phyloP scores from a whole-genome alignment of 2,888 invertebrate genomes.

The Nematopogon swammerdamellus region DNA sequence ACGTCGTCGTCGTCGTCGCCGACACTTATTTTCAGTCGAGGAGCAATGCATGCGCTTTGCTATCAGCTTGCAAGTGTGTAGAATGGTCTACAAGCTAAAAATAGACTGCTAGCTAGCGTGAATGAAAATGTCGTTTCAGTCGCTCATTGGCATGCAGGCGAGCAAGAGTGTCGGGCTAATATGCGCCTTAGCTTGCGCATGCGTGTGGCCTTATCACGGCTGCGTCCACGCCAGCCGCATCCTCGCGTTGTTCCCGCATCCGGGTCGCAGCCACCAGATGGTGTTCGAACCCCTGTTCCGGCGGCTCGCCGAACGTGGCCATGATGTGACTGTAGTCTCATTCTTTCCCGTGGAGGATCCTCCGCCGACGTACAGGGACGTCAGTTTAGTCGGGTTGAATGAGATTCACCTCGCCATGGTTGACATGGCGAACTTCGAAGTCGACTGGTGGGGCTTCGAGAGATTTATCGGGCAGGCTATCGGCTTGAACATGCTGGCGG shows the following conservation, averaged over 20 bases:
- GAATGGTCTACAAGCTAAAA: too few species aligned
- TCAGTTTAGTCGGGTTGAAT: constrained; percentile 40
- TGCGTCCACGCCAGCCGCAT: constrained; percentile 38
- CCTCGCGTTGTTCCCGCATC: constrained; percentile 57
- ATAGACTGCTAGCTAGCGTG: too few species aligned
- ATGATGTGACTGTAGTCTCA: constrained; percentile 59
- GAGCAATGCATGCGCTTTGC: too few species aligned
- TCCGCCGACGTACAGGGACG: constrained; percentile 38
- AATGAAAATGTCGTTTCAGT: too few species aligned
- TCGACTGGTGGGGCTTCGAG: constrained; percentile 22
- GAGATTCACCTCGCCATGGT: constrained; percentile 28
- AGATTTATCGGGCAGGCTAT: constrained; percentile 21
- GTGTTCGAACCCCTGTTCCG: constrained; percentile 55
- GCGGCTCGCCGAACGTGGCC: constrained; percentile 53
- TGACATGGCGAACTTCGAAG: constrained; percentile 21
- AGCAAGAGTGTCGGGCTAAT: too few species aligned
- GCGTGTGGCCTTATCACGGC: constrained; percentile 18
- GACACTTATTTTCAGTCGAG: too few species aligned
- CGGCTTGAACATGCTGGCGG: constrained; percentile 27
- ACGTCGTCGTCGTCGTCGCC: too few species aligned
- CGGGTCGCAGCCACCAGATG: constrained; percentile 61
- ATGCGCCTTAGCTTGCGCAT: not conserved
- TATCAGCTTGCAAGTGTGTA: too few species aligned
- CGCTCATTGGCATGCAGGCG: too few species aligned
- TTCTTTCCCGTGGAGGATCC: constrained; percentile 52